Percentiles rank a stretch among this genome's conserved stretches.
Evolutionary conservation across 2,888 invertebrate genomes (phyloP).

Genomic region (Noctuana brunneofusca): DNA sequence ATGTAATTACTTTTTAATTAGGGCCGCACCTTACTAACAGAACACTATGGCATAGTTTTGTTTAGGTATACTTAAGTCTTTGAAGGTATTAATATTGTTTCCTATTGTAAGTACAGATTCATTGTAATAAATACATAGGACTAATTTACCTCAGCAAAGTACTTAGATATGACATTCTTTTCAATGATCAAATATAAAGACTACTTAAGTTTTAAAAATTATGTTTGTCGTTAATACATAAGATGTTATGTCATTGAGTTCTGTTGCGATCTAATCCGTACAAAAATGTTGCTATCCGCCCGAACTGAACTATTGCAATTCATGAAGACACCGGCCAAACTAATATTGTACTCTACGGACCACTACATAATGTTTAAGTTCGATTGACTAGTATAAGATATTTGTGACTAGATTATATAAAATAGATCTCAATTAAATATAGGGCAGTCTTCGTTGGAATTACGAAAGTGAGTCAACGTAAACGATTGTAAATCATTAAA

Average conservation of each 20-base stretch:
- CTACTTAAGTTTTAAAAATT: too few relatives aligned
- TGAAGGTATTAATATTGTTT: not conserved
- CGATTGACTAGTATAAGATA: slow-evolving; percentile 73
- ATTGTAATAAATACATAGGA: too few relatives aligned
- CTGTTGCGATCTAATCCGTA: not conserved
- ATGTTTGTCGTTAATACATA: not conserved
- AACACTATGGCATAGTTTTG: not conserved
- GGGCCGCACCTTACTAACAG: not conserved
- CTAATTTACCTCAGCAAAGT: too few relatives aligned
- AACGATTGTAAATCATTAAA: slow-evolving; percentile 70
- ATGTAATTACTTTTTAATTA: not conserved
- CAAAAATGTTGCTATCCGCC: not conserved
- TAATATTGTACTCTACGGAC: slow-evolving; percentile 49
- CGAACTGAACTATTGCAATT: slow-evolving; percentile 27
- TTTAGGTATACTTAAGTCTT: not conserved
- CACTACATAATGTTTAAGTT: slow-evolving; percentile 59
- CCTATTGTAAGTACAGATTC: too few relatives aligned
- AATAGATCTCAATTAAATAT: slow-evolving; percentile 81
- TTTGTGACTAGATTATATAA: slow-evolving; percentile 80
- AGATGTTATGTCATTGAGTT: not conserved
- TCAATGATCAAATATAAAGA: too few relatives aligned
- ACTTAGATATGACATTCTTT: too few relatives aligned
- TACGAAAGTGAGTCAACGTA: slow-evolving; percentile 75
- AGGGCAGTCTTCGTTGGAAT: slow-evolving; percentile 82
- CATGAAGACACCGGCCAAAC: slow-evolving; percentile 32